phyloP scores from a whole-genome alignment of 1,140 invertebrate species.

The Nilaparvata lugens region DNA sequence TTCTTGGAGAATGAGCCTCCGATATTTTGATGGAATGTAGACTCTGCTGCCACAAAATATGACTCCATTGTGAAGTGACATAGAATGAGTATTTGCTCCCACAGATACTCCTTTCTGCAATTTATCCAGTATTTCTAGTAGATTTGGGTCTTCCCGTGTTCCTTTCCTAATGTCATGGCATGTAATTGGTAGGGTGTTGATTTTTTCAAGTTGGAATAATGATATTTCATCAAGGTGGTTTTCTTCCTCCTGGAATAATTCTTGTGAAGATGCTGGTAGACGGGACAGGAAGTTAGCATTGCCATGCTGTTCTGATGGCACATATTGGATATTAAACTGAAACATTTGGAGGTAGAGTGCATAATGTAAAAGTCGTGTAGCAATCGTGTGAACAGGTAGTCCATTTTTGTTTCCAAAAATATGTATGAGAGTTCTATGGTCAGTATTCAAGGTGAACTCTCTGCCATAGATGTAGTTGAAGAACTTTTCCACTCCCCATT shows the following conservation, averaged over 20 bases:
- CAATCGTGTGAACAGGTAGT: slow-evolving; percentile 26
- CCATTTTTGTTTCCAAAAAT: slow-evolving; percentile 32
- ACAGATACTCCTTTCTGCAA: too few species aligned
- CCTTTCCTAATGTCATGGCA: not conserved
- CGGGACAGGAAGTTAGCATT: too few species aligned
- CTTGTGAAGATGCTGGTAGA: too few species aligned
- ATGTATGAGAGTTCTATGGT: slow-evolving; percentile 38
- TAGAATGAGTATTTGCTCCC: too few species aligned
- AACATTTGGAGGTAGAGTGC: too few species aligned
- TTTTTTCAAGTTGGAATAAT: not conserved
- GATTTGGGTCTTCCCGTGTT: slow-evolving; percentile 23
- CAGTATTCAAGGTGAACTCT: slow-evolving; percentile 37
- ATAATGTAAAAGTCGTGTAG: slow-evolving; percentile 27
- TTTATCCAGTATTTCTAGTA: too few species aligned
- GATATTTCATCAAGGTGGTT: not conserved
- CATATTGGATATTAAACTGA: too few species aligned
- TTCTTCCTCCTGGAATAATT: not conserved
- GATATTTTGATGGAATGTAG: too few species aligned
- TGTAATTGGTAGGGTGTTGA: slow-evolving; percentile 1
- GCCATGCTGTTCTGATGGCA: too few species aligned
- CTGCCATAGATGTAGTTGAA: slow-evolving; percentile 36
- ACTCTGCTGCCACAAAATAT: too few species aligned
- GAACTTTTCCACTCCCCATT: slow-evolving; percentile 35
- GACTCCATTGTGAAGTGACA: too few species aligned
- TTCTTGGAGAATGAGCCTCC: too few species aligned